Conservation (phyloP, 1,140 invertebrate genomes). For the Dryas iulia region DNA sequence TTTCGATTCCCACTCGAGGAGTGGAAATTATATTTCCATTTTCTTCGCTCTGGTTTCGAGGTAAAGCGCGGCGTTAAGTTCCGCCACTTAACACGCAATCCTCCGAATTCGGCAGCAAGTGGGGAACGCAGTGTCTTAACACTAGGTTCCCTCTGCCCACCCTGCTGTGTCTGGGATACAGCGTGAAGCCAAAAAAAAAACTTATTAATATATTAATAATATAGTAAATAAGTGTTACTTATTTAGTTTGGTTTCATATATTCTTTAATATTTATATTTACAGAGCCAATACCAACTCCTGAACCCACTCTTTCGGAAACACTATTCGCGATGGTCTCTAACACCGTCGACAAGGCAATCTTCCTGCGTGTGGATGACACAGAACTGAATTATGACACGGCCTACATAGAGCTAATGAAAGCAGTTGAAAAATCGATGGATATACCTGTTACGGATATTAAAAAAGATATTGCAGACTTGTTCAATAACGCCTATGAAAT, state of each 20-base stretch:
- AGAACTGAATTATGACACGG: slow-evolving; percentile 56
- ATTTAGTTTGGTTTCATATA: background rate
- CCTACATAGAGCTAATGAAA: slow-evolving; percentile 61
- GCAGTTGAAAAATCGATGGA: slow-evolving; percentile 69
- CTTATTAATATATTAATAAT: too few relatives aligned
- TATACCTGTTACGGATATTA: slow-evolving; percentile 61
- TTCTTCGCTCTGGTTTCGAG: too few relatives aligned
- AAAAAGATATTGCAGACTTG: slow-evolving; percentile 57
- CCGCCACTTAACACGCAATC: too few relatives aligned
- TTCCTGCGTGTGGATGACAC: slow-evolving; percentile 51
- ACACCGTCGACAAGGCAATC: slow-evolving; percentile 66
- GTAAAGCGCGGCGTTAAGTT: too few relatives aligned
- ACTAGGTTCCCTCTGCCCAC: too few relatives aligned
- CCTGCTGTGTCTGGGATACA: too few relatives aligned
- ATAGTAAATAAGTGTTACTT: background rate
- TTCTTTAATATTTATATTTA: background rate
- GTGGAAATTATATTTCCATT: too few relatives aligned
- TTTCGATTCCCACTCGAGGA: too few relatives aligned
- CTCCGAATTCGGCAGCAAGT: too few relatives aligned
- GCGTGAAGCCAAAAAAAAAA: too few relatives aligned
- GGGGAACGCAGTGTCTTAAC: too few relatives aligned
- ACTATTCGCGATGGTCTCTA: slow-evolving; percentile 50
- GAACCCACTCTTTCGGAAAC: slow-evolving; percentile 57
- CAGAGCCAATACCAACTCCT: slow-evolving; percentile 61
- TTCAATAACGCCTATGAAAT: slow-evolving; percentile 51